Conservation (phyloP, 2,797 vertebrate species). For the Sebastes iracundus region DNA sequence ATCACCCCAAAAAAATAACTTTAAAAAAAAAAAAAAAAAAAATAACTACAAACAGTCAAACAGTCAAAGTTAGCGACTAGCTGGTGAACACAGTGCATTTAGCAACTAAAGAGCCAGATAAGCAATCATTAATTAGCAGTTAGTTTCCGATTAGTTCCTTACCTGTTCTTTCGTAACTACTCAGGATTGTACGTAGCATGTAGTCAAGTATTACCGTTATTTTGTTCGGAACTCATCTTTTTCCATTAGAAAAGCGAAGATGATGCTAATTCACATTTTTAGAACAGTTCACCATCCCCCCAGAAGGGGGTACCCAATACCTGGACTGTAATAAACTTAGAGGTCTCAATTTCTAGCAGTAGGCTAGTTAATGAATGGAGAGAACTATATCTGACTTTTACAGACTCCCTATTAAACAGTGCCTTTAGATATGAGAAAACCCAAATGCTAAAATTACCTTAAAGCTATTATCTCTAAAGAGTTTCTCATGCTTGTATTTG, state of each 20-base stretch:
- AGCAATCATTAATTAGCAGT: neutral
- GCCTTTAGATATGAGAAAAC: neutral
- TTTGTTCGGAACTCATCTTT: neutral
- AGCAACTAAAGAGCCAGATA: neutral
- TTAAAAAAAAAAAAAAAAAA: too few species aligned
- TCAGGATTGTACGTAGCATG: neutral
- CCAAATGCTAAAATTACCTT: neutral
- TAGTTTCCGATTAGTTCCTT: neutral
- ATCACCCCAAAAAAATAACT: too few species aligned
- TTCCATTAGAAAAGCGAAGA: neutral
- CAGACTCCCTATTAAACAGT: neutral
- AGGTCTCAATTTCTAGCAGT: neutral
- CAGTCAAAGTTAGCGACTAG: neutral
- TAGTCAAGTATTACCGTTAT: neutral
- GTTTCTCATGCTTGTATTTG: neutral
- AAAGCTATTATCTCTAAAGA: neutral
- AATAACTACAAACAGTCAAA: neutral
- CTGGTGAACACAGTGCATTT: neutral
- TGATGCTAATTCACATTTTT: neutral
- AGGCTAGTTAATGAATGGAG: neutral
- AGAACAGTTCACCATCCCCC: neutral
- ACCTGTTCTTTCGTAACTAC: neutral
- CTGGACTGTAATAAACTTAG: neutral
- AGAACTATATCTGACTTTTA: neutral
- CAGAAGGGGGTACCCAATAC: constrained; percentile 8